phyloP scores from a whole-genome alignment of 1,140 invertebrate genomes.

The Scaptomyza pallida region DNA sequence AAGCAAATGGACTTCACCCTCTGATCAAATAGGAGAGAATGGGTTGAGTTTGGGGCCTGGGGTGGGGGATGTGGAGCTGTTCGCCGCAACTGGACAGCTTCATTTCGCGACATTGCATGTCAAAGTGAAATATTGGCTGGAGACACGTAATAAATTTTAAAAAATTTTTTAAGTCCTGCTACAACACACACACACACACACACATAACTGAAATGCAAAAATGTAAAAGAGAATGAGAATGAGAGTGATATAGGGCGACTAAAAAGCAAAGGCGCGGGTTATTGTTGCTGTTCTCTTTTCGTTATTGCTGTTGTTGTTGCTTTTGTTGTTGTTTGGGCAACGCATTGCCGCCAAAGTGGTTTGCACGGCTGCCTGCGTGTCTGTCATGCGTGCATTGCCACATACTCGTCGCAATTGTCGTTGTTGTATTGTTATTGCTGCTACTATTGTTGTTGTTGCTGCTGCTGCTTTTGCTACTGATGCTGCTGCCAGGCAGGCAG shows the following conservation, averaged over 20 bases:
- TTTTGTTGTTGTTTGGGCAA: conserved; percentile 6
- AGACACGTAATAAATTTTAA: conserved; percentile 84
- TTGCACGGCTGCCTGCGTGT: conserved; percentile 79
- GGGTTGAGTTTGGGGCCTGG: background rate
- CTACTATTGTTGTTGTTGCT: conserved; percentile 13
- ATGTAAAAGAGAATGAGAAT: conserved; percentile 34
- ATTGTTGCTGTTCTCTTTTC: background rate
- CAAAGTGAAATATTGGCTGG: conserved; percentile 84
- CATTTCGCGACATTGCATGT: conserved; percentile 83
- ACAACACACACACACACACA: conserved; percentile 10
- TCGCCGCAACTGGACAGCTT: conserved; percentile 79
- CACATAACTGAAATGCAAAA: conserved; percentile 18
- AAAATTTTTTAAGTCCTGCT: conserved; percentile 76
- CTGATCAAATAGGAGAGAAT: conserved; percentile 22
- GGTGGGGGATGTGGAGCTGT: conserved; percentile 15
- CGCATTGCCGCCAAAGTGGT: conserved; percentile 79
- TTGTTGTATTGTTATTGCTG: conserved; percentile 11
- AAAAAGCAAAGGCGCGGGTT: conserved; percentile 25
- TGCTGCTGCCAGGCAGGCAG: conserved; percentile 32
- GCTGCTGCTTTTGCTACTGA: conserved; percentile 14
- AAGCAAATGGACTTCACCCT: conserved; percentile 65
- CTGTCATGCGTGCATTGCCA: conserved; percentile 78
- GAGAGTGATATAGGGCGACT: conserved; percentile 29
- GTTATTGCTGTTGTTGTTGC: background rate
- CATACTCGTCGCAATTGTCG: conserved; percentile 57